A percentile compares a stretch with the other conserved stretches of the same genome.
phyloP scores from a whole-genome alignment of 2,888 invertebrate genomes.

The Hyles lineata region DNA sequence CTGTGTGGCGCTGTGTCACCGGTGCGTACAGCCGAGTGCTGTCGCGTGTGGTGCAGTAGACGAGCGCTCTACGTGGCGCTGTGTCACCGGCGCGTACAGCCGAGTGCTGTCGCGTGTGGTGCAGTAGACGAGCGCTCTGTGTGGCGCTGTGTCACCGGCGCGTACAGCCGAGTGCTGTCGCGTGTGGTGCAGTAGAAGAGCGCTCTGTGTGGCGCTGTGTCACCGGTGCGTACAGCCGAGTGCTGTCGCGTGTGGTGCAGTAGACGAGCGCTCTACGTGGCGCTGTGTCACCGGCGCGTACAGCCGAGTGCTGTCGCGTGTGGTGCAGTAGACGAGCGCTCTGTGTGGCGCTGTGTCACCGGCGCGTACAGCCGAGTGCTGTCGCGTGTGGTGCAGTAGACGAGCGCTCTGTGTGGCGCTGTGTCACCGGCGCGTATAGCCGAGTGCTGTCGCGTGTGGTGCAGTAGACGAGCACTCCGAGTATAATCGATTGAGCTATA shows the following conservation, averaged over 20 bases:
- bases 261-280: conserved; percentile 18
- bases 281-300: conserved; percentile 24
- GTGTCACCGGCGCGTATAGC: background rate
- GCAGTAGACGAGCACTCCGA: conserved; percentile 17
- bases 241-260: background rate
- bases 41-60: conserved; percentile 21
- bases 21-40: conserved; percentile 17
- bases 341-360: conserved; percentile 23
- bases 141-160: conserved; percentile 26
- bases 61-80: conserved; percentile 18
- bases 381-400: conserved; percentile 23
- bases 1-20: conserved; percentile 14
- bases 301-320: conserved; percentile 25
- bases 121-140: conserved; percentile 24
- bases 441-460: conserved; percentile 10
- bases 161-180: conserved; percentile 23
- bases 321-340: conserved; percentile 26
- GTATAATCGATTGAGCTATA: background rate
- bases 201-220: conserved; percentile 27
- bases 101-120: background rate
- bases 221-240: conserved; percentile 23
- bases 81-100: conserved; percentile 25
- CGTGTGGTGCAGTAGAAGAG: conserved; percentile 25
- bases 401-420: conserved; percentile 22
- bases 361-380: background rate